Percentiles rank a stretch among this genome's conserved stretches.
Evolutionary conservation across 2,888 invertebrate species (phyloP).

Genomic region (Germaria angustata): DNA sequence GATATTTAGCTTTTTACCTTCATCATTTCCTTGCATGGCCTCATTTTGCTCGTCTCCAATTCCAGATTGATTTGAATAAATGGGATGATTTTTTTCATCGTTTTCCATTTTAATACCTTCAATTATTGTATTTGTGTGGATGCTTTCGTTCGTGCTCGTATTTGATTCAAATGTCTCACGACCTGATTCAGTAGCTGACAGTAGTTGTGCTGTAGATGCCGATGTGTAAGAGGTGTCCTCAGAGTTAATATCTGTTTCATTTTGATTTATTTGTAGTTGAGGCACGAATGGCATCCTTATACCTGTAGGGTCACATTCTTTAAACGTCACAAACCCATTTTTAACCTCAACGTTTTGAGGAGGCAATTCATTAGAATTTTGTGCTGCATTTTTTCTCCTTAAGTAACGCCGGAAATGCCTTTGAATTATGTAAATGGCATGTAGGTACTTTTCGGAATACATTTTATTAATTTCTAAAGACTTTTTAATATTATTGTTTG

Average conservation of each 20-base stretch:
- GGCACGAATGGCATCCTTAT: slow-evolving; percentile 15
- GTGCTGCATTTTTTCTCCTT: slow-evolving; percentile 46
- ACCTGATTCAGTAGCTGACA: slow-evolving; percentile 72
- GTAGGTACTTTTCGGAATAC: slow-evolving; percentile 67
- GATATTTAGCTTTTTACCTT: neutral
- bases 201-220: slow-evolving; percentile 73
- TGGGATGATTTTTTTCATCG: slow-evolving; percentile 40
- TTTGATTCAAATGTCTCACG: slow-evolving; percentile 66
- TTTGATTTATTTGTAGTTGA: slow-evolving; percentile 35
- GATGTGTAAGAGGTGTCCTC: slow-evolving; percentile 75
- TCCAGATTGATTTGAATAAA: neutral
- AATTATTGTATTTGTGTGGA: slow-evolving; percentile 69
- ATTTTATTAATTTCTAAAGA: neutral
- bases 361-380: neutral
- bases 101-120: slow-evolving; percentile 71
- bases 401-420: slow-evolving; percentile 71
- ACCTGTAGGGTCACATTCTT: too few species aligned
- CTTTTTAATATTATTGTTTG: neutral
- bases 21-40: too few species aligned
- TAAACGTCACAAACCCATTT: neutral
- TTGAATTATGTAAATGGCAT: slow-evolving; percentile 74
- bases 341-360: neutral
- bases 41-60: too few species aligned
- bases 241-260: slow-evolving; percentile 71
- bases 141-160: slow-evolving; percentile 60